A percentile compares a stretch with the other conserved stretches of the same genome.
These are phyloP conservation scores for Okapia johnstoni DNA, from an alignment of 2,113 vertebrate genomes.

Conservation along the genomic window DNA sequence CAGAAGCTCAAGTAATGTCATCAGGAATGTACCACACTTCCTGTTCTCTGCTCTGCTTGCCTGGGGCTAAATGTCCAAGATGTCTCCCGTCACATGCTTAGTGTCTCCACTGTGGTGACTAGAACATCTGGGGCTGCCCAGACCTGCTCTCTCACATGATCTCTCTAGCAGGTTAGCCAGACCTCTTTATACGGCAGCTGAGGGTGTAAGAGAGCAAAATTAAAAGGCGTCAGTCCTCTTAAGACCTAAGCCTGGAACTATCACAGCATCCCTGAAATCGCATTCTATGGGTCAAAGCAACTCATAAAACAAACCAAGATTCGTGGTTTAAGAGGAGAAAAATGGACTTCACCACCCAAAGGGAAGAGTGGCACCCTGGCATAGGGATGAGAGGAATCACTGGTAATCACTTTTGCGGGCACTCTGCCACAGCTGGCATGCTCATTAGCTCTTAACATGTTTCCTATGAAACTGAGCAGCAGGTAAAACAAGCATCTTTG, in stretches of 20 bases:
- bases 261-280: not conserved
- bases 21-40: not conserved
- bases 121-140: not conserved
- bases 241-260: not conserved
- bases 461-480: not conserved
- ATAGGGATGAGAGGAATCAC: accelerated
- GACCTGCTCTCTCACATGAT: not conserved
- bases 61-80: not conserved
- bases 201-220: not conserved
- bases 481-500: not conserved
- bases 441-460: not conserved
- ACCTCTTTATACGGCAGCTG: not conserved
- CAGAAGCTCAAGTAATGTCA: not conserved
- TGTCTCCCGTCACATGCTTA: not conserved
- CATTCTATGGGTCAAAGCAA: not conserved
- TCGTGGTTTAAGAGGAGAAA: not conserved
- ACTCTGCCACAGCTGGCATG: accelerated
- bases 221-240: not conserved
- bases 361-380: not conserved
- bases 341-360: not conserved
- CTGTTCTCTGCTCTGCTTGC: not conserved
- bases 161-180: not conserved
- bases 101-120: not conserved
- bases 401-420: not conserved
- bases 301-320: not conserved